Evolutionary conservation across 2,113 vertebrate genomes (phyloP).

Genomic region (Leiothrix lutea): DNA sequence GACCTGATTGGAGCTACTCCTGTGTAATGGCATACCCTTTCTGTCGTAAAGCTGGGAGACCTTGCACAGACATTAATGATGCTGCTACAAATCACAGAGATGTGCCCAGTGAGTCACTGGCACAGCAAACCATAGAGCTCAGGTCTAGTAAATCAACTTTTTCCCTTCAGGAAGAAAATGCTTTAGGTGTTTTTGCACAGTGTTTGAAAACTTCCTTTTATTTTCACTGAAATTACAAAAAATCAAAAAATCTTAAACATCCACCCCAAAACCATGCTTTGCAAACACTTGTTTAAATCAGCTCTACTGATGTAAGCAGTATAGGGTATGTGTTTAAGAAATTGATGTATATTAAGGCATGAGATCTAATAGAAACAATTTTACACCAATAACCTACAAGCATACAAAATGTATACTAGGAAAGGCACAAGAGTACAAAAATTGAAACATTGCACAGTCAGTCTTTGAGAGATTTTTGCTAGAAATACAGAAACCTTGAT

Average conservation of each 20-base stretch:
- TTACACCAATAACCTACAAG: background rate
- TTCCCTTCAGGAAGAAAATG: background rate
- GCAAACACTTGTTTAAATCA: background rate
- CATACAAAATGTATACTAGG: background rate
- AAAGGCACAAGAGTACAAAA: background rate
- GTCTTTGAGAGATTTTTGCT: background rate
- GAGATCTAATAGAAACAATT: background rate
- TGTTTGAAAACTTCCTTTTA: background rate
- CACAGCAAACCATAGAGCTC: background rate
- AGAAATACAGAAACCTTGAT: background rate
- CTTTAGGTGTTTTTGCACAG: background rate
- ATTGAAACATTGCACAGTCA: background rate
- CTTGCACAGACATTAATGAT: conserved; percentile 10
- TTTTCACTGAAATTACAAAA: background rate
- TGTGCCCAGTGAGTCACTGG: conserved; percentile 19
- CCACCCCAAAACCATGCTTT: background rate
- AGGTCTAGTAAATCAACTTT: conserved; percentile 6
- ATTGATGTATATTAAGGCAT: background rate
- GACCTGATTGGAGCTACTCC: conserved; percentile 13
- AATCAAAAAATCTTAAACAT: background rate
- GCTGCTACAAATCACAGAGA: conserved; percentile 22
- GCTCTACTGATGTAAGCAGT: background rate
- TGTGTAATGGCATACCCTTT: background rate
- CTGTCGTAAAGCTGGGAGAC: background rate
- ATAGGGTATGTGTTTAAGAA: background rate